Percentiles rank a stretch among this genome's conserved stretches.
Evolutionary conservation across 2,888 invertebrate species (phyloP).

Genomic region (Trichogramma evanescens): DNA sequence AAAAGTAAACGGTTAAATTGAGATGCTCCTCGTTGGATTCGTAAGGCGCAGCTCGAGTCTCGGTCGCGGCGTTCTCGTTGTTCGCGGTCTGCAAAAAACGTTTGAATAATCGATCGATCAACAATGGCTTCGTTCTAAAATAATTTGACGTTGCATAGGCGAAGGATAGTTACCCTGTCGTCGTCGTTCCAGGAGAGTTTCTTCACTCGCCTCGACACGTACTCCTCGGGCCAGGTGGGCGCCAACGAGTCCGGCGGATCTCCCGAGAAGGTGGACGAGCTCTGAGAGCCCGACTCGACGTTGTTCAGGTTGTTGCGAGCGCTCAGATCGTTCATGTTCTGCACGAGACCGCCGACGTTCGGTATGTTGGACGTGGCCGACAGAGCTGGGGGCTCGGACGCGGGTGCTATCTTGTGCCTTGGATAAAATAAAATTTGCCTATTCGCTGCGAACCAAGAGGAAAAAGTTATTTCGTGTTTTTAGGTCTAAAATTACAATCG

Average conservation of each 20-base stretch:
- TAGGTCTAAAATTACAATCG: background rate
- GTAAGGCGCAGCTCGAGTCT: conserved; percentile 41
- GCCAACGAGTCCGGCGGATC: conserved; percentile 41
- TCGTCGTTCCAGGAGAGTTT: conserved; percentile 73
- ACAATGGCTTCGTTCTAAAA: no score
- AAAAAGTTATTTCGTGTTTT: background rate
- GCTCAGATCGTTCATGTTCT: conserved; percentile 45
- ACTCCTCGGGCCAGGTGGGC: conserved; percentile 60
- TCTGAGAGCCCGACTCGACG: conserved; percentile 33
- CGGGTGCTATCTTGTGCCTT: conserved; percentile 40
- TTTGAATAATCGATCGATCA: conserved; percentile 2
- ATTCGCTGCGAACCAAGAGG: conserved; percentile 27
- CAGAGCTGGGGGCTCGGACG: conserved; percentile 37
- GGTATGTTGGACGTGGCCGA: conserved; percentile 44
- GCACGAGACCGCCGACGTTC: conserved; percentile 41
- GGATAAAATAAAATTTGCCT: conserved; percentile 37
- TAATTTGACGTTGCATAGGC: no score
- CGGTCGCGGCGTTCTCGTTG: conserved; percentile 48
- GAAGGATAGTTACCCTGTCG: conserved; percentile 32
- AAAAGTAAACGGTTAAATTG: conserved; percentile 68
- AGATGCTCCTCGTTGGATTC: conserved; percentile 52
- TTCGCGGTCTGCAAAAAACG: conserved; percentile 46
- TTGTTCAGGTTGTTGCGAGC: conserved; percentile 35
- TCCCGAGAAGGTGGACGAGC: conserved; percentile 40
- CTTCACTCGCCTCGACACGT: conserved; percentile 66